phyloP scores from a whole-genome alignment of 2,113 vertebrate species.

The Entosphenus tridentatus region DNA sequence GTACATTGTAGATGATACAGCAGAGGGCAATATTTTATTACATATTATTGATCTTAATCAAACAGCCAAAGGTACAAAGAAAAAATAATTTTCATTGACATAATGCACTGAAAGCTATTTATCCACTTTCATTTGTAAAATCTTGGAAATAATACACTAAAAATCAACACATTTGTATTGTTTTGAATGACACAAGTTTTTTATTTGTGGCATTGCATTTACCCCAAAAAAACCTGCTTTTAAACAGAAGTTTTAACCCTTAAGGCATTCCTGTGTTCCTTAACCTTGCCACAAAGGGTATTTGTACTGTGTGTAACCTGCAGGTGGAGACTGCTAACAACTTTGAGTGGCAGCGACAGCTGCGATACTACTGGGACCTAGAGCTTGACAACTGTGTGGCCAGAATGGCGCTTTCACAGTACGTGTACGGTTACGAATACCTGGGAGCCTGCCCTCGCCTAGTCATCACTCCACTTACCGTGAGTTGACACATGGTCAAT shows the following conservation, averaged over 20 bases:
- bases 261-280: background rate
- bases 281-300: background rate
- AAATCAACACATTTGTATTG: conserved; percentile 3
- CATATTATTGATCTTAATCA: too few relatives aligned
- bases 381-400: conserved; percentile 40
- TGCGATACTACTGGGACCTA: conserved; percentile 42
- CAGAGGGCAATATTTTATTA: too few relatives aligned
- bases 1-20: too few relatives aligned
- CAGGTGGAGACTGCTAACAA: conserved; percentile 29
- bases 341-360: conserved; percentile 49
- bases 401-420: conserved; percentile 44
- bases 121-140: background rate
- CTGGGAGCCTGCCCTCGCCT: conserved; percentile 38
- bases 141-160: background rate
- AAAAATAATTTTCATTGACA: too few relatives aligned
- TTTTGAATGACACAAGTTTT: background rate
- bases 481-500: conserved; percentile 15
- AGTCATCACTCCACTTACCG: conserved; percentile 41
- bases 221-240: too few relatives aligned
- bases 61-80: too few relatives aligned
- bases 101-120: too few relatives aligned
- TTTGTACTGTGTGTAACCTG: background rate
- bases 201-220: background rate
- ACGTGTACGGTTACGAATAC: conserved; percentile 46
- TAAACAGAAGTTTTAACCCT: background rate